Conservation (phyloP, 2,888 invertebrate genomes). For the Scaptomyza polygonia region DNA sequence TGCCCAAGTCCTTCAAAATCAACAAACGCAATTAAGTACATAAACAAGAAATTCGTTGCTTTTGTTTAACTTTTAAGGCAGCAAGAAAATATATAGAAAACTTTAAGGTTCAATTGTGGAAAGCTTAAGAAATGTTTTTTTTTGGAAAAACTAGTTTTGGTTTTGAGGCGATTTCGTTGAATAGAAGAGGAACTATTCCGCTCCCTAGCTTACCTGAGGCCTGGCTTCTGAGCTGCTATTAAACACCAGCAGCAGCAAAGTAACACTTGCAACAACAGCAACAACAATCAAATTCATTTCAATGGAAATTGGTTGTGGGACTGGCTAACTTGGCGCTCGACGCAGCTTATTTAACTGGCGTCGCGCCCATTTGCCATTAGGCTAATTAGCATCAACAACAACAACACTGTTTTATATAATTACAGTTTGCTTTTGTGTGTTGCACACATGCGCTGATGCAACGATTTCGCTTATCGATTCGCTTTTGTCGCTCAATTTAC, state of each 20-base stretch:
- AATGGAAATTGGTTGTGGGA: slow-evolving; percentile 11
- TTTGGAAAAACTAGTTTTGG: too few relatives aligned
- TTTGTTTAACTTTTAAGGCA: too few relatives aligned
- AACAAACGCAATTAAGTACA: too few relatives aligned
- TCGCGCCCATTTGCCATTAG: slow-evolving; percentile 7
- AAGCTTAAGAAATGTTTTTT: too few relatives aligned
- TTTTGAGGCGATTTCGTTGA: too few relatives aligned
- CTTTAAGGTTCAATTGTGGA: too few relatives aligned
- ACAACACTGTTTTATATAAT: slow-evolving; percentile 11
- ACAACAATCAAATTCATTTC: slow-evolving; percentile 26
- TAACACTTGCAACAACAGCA: neutral
- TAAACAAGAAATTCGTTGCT: too few relatives aligned
- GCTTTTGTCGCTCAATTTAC: slow-evolving; percentile 1
- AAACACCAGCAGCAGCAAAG: slow-evolving; percentile 17
- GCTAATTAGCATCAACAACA: slow-evolving; percentile 37
- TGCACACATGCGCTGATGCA: slow-evolving; percentile 43
- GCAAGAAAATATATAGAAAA: too few relatives aligned
- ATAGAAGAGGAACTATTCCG: too few relatives aligned
- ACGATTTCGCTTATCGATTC: too few relatives aligned
- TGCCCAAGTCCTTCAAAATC: slow-evolving; percentile 55
- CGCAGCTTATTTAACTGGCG: slow-evolving; percentile 38
- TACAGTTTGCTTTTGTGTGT: slow-evolving; percentile 7
- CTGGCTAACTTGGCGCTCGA: neutral
- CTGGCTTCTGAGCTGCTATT: slow-evolving; percentile 22
- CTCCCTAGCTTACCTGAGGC: slow-evolving; percentile 56